Base-by-base conservation (phyloP, 1,140 invertebrate genomes). In the Oncopeltus fasciatus region DNA sequence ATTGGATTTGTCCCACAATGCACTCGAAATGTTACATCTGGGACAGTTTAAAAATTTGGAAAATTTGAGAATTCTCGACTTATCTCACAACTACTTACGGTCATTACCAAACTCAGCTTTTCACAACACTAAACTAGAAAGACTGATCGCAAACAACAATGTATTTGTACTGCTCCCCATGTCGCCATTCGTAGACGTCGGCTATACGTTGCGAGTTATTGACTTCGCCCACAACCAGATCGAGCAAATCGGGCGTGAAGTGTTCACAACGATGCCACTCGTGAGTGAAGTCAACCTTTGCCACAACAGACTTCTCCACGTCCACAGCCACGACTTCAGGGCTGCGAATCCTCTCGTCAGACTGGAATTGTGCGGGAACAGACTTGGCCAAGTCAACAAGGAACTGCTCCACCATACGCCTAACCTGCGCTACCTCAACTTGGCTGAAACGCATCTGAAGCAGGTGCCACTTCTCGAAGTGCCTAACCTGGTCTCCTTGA, bases 321-420 rank as follows among this genome's bases (percentile, higher is more conserved):
- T 94, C 46, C 88, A 89, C 0, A 89, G 93, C 72, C 92, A 91
- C 70, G 88, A 90, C 2, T 93, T 95, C 72, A 85, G 85, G 1
- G 86, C 86, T 66, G 75, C 93, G 4, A 83, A 82, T 24, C 84
- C 83, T 64, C 75, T 95, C 27, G 79, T 89, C 51, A 82, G 79
- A 65, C 73, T 94, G 59, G 87, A 93, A 73, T 74, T 95, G 1
- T 87, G 87, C 38, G 81, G 80, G 57, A 95, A 93, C 73, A 77
- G 79, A 21, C 72, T 89, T 1, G 82, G 87, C 65, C 86, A 88
- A 38, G 92, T 92, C 73, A 88, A 90, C 69, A 90, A 90, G 68
- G 88, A 92, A 72, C 76, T 92, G 9, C 90, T 92, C 69, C 86
- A 91, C 69, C 88, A 91, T 72, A 80, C 89, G n/a, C 88, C 88